These are phyloP conservation scores for Enteromius treurensis DNA, from an alignment of 2,797 vertebrate species.

Conservation along the genomic window DNA sequence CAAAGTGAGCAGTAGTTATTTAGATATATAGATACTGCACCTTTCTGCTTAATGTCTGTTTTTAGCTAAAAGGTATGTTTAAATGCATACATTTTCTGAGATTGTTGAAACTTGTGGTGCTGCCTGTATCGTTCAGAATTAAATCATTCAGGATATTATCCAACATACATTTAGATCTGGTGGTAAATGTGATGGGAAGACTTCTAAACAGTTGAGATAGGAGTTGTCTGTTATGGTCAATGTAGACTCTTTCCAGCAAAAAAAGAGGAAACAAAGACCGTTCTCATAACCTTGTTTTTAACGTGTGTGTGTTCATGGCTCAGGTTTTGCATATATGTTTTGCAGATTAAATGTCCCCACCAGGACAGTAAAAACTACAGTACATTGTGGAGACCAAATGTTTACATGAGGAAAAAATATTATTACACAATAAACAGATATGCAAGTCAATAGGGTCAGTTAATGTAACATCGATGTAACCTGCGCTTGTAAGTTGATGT, in stretches of 20 bases:
- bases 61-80: not conserved
- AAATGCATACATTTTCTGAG: not conserved
- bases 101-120: not conserved
- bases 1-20: slow-evolving; percentile 22
- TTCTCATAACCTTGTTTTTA: slow-evolving; percentile 9
- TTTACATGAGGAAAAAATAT: not conserved
- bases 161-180: not conserved
- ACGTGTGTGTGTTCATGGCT: not conserved
- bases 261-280: slow-evolving; percentile 23
- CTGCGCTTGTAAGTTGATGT: no score
- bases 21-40: not conserved
- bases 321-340: not conserved
- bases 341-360: not conserved
- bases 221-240: not conserved
- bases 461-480: no score
- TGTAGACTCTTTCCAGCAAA: slow-evolving; percentile 5
- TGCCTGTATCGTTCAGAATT: not conserved
- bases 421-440: not conserved
- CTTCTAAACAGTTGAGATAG: slow-evolving; percentile 4
- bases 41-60: not conserved
- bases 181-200: not conserved
- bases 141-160: not conserved
- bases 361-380: not conserved
- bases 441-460: no score
- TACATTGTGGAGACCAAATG: not conserved